Conservation (phyloP, 2,797 vertebrate genomes). For the Danio kyathit region DNA sequence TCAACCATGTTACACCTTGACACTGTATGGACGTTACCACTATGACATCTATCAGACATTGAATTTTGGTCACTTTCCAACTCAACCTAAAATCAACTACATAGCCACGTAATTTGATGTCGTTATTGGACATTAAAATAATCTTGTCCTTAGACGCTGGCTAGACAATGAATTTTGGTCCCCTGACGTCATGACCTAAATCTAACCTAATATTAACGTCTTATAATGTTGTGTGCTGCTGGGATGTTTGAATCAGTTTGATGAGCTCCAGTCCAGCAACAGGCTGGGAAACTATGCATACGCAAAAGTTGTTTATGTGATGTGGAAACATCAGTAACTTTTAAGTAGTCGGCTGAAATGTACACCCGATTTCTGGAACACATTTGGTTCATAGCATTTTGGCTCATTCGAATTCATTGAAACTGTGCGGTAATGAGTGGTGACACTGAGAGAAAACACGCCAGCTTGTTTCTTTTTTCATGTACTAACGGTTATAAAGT, state of each 20-base stretch:
- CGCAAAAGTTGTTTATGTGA: background rate
- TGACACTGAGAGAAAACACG: slow-evolving; percentile 6
- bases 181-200: too few relatives aligned
- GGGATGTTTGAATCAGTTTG: background rate
- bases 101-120: too few relatives aligned
- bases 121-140: too few relatives aligned
- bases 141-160: too few relatives aligned
- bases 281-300: background rate
- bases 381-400: slow-evolving; percentile 49
- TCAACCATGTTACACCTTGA: too few relatives aligned
- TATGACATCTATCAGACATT: too few relatives aligned
- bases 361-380: slow-evolving; percentile 36
- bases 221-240: too few relatives aligned
- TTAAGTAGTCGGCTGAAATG: slow-evolving; percentile 27
- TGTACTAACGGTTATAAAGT: slow-evolving; percentile 41
- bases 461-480: slow-evolving; percentile 36
- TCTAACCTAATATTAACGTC: too few relatives aligned
- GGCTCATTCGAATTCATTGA: slow-evolving; percentile 51
- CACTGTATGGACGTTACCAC: too few relatives aligned
- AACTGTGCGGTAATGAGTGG: slow-evolving; percentile 40
- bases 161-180: too few relatives aligned
- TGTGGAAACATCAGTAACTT: background rate
- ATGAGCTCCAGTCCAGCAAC: background rate
- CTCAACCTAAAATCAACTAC: too few relatives aligned
- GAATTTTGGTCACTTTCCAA: too few relatives aligned